These are phyloP conservation scores for Autographa gamma DNA, from an alignment of 2,888 invertebrate species.

Conservation along the genomic window DNA sequence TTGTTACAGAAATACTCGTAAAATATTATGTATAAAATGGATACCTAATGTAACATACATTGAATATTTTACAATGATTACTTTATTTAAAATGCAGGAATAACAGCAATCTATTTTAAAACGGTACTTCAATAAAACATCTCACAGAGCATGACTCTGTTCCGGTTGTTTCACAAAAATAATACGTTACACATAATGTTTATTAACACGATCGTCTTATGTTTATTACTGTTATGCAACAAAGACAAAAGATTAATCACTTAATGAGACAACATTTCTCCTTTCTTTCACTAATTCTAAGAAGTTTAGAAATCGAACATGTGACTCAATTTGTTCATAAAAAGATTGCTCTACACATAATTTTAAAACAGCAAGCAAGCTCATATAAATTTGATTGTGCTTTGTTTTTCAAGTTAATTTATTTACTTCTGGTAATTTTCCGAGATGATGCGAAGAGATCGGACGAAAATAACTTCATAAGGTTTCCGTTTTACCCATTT, in stretches of 20 bases:
- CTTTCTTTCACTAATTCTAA: background rate
- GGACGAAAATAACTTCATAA: background rate
- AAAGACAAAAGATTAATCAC: background rate
- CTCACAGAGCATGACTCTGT: background rate
- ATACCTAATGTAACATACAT: background rate
- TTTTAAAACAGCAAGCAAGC: too few species aligned
- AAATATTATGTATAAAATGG: background rate
- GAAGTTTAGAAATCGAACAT: background rate
- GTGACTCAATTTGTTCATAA: too few species aligned
- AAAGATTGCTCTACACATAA: too few species aligned
- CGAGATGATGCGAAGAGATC: background rate
- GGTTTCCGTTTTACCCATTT: background rate
- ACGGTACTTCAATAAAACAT: background rate
- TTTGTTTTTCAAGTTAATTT: background rate
- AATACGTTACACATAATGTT: background rate
- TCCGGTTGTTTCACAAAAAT: constrained; percentile 6
- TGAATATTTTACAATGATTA: background rate
- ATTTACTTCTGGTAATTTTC: background rate
- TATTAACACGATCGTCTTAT: background rate
- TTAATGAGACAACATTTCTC: too few species aligned
- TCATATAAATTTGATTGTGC: too few species aligned
- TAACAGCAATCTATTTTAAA: background rate
- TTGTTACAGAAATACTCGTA: too few species aligned
- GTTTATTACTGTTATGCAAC: background rate
- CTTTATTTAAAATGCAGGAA: background rate